Percentiles rank a stretch among this genome's conserved stretches.
phyloP scores from a whole-genome alignment of 2,888 invertebrate species.

The Cabera pusaria region DNA sequence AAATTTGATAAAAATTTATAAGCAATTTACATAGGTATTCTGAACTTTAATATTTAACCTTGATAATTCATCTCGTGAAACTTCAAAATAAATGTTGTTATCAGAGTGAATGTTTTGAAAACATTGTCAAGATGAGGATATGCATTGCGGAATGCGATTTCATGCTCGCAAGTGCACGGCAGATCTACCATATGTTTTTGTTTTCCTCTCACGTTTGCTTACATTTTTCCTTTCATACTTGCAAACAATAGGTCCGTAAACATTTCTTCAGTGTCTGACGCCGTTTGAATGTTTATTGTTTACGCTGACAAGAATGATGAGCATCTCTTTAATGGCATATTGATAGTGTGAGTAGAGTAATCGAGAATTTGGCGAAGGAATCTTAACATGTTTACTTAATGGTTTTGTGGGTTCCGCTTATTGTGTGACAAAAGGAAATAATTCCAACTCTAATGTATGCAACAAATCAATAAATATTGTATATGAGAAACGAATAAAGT shows the following conservation, averaged over 20 bases:
- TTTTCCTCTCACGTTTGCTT: slow-evolving; percentile 17
- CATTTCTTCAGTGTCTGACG: slow-evolving; percentile 28
- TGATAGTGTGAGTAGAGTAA: slow-evolving; percentile 11
- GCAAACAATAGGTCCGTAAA: slow-evolving; percentile 21
- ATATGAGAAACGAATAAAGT: too few species aligned
- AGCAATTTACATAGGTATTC: too few species aligned
- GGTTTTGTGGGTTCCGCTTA: too few species aligned
- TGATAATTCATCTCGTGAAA: too few species aligned
- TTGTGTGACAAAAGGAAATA: too few species aligned
- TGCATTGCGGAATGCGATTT: slow-evolving; percentile 1
- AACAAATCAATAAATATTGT: too few species aligned
- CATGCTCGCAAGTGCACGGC: slow-evolving; percentile 15
- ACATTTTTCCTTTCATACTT: slow-evolving; percentile 22
- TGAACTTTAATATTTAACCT: too few species aligned
- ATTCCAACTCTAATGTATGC: too few species aligned
- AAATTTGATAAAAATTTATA: too few species aligned
- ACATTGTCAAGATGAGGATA: slow-evolving; percentile 10
- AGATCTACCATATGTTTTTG: background rate
- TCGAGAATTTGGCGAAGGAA: too few species aligned
- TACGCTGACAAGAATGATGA: slow-evolving; percentile 41
- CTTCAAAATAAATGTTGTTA: too few species aligned
- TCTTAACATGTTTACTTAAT: too few species aligned
- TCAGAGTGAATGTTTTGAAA: slow-evolving; percentile 5
- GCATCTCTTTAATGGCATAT: slow-evolving; percentile 37
- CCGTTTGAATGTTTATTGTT: slow-evolving; percentile 51